Evolutionary conservation across 2,888 invertebrate species (phyloP), one percentile per base, ranked within the genome.

Genomic region (Hymenopus coronatus): DNA sequence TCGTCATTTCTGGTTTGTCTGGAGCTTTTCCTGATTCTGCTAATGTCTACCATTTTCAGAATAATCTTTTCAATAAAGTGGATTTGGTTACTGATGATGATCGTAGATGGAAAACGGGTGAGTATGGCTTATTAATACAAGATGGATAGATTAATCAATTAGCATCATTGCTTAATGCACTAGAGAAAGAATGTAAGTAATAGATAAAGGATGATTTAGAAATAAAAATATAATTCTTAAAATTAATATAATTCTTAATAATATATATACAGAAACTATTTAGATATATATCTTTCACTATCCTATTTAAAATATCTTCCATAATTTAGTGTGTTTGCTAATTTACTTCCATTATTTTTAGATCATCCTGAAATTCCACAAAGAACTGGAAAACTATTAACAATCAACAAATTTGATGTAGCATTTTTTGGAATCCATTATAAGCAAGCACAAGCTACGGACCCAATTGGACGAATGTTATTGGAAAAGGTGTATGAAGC

Each of bases 401-500:
- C 95, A 91, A 94, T 97, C 25, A 94, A 95, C 90, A 96, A 96
- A 92, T 97, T 97, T 92, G 97, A 97, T 92, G 96, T 96, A 0
- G 95, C 95, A 0, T 97, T 96, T 93, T 97, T 97, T 92, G 96
- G 96, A 0, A 95, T 97, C 33, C 96, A 96, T 91, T 96, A 96
- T 91, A 96, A 96, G 91, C 97, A 97, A 92, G 96, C 96, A 0
- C 96, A 96, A 91, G 95, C 95, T 88, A 96, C 97, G 95, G 96
- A 97, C 92, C 97, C 97, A 0, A 96, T 97, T 94, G 96, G 97
- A 91, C 94, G 97, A 90, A 95, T 97, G 89, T 93, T 98, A 88
- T 94, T 97, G 91, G 98, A 97, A 93, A 95, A 96, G 89, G 95
- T 97, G 0, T 97, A 96, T 92, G 97, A 97, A 93, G 96, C 96